Conservation (phyloP, 2,113 vertebrate genomes). For the Ctenomys sociabilis region DNA sequence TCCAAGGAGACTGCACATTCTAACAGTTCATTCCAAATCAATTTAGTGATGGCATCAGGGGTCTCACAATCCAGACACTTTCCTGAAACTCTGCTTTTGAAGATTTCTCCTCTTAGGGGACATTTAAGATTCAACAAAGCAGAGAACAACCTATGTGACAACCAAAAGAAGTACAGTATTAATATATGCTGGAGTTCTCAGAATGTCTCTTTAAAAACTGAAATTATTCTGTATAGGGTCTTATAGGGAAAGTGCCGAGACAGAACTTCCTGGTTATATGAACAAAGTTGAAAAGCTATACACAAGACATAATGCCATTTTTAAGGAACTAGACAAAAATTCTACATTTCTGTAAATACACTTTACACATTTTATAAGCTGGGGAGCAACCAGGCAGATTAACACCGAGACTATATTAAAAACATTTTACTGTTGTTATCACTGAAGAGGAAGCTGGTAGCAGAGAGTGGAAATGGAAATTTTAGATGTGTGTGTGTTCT, state of each 20-base stretch:
- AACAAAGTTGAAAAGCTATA: slow-evolving; percentile 22
- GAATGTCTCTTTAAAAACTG: not conserved
- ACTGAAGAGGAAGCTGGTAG: not conserved
- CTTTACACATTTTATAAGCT: not conserved
- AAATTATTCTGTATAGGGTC: not conserved
- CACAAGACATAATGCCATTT: not conserved
- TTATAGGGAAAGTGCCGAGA: not conserved
- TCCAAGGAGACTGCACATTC: not conserved
- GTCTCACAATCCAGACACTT: not conserved
- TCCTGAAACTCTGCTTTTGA: not conserved
- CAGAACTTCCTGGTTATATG: not conserved
- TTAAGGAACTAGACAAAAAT: not conserved
- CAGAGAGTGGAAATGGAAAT: not conserved
- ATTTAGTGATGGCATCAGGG: not conserved
- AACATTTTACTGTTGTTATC: not conserved
- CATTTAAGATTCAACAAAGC: not conserved
- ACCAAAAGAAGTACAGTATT: not conserved
- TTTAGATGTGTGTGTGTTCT: not conserved
- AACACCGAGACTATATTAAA: not conserved
- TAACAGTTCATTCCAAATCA: not conserved
- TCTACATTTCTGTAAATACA: not conserved
- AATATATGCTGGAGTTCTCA: not conserved
- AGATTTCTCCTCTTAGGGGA: not conserved
- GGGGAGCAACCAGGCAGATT: not conserved
- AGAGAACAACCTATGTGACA: no score